Conservation (phyloP, 2,888 invertebrate species). For the Rapana venosa region DNA sequence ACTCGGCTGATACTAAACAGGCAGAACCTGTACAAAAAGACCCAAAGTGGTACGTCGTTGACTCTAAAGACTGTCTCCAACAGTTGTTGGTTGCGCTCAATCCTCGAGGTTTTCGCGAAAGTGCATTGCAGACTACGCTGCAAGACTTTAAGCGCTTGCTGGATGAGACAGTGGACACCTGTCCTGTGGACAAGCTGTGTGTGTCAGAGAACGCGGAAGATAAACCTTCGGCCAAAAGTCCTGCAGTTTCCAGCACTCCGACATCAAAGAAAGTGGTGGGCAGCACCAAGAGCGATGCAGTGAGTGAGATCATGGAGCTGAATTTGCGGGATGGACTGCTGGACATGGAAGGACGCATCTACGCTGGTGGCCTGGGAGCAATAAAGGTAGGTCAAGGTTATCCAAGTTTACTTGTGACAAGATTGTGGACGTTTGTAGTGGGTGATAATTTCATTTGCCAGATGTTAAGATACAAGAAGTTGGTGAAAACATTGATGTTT, state of each 20-base stretch:
- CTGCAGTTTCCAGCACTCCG: not conserved
- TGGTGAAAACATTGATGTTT: no score
- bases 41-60: slow-evolving; percentile 86
- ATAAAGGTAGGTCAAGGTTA: slow-evolving; percentile 83
- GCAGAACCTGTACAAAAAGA: slow-evolving; percentile 51
- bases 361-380: slow-evolving; percentile 88
- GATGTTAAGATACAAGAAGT: no score
- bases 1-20: not conserved
- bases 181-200: slow-evolving; percentile 54
- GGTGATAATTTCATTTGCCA: no score
- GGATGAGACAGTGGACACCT: slow-evolving; percentile 38
- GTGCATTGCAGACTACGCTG: slow-evolving; percentile 86
- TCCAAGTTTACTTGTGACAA: no score
- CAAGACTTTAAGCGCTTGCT: slow-evolving; percentile 80
- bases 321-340: slow-evolving; percentile 89
- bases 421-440: no score
- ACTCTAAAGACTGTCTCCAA: slow-evolving; percentile 66
- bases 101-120: slow-evolving; percentile 90
- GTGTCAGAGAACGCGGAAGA: slow-evolving; percentile 49
- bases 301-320: slow-evolving; percentile 84
- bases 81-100: slow-evolving; percentile 84
- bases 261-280: slow-evolving; percentile 1
- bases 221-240: not conserved
- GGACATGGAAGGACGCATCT: slow-evolving; percentile 93
- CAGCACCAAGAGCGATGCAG: not conserved